Conservation (phyloP, 2,113 vertebrate species). For the Dasypus novemcinctus region DNA sequence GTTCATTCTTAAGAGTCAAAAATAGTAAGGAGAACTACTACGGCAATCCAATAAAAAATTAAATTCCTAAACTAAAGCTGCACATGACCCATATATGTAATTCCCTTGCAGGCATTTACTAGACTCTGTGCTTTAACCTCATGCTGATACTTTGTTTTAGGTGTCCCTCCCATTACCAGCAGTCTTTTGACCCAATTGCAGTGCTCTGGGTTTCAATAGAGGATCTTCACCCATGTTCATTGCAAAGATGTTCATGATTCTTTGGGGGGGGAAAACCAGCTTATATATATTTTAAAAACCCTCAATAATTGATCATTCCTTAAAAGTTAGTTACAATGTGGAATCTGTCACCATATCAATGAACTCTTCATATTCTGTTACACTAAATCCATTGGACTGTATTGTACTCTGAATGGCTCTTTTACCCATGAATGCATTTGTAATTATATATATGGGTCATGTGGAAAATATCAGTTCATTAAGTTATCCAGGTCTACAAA, state of each 20-base stretch:
- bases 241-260: too few species aligned
- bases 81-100: too few species aligned
- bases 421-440: neutral
- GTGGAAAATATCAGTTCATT: neutral
- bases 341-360: neutral
- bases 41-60: neutral
- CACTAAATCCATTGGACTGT: neutral
- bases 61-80: neutral
- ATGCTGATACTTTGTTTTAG: too few species aligned
- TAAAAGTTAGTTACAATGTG: neutral
- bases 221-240: too few species aligned
- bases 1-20: neutral
- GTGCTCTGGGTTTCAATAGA: too few species aligned
- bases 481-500: neutral
- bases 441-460: neutral
- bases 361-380: neutral
- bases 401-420: neutral
- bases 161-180: too few species aligned
- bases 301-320: neutral
- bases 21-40: neutral
- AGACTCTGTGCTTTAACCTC: too few species aligned
- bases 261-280: too few species aligned
- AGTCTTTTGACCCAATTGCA: too few species aligned
- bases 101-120: too few species aligned
- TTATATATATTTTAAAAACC: too few species aligned